phyloP scores from a whole-genome alignment of 2,113 vertebrate genomes.

The Lophochroa leadbeateri region DNA sequence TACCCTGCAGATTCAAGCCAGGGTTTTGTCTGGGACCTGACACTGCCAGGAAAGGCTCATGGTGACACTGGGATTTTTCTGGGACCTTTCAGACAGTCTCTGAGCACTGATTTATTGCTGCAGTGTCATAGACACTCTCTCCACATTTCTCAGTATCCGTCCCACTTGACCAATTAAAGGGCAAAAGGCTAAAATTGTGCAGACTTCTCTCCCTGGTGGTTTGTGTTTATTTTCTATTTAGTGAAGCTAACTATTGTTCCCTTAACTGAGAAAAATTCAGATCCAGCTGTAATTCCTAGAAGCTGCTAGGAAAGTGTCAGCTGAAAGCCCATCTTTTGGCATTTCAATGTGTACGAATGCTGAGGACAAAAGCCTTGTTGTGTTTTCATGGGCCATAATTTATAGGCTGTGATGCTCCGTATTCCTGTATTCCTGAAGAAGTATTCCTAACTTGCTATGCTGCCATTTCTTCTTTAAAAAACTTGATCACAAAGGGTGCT shows the following conservation, averaged over 20 bases:
- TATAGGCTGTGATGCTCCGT: not conserved
- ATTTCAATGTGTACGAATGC: not conserved
- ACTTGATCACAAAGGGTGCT: not conserved
- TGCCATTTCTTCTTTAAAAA: not conserved
- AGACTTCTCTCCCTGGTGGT: not conserved
- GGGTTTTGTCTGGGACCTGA: not conserved
- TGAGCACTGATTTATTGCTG: not conserved
- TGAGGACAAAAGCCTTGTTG: not conserved
- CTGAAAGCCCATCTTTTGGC: not conserved
- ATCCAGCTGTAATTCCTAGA: not conserved
- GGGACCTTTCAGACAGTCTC: not conserved
- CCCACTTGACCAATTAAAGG: not conserved
- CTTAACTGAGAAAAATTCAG: not conserved
- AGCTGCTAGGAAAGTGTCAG: not conserved
- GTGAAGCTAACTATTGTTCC: not conserved
- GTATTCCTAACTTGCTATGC: not conserved
- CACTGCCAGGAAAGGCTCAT: not conserved
- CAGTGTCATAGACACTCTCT: not conserved
- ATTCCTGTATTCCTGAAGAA: not conserved
- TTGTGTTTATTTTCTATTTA: not conserved
- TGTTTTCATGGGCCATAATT: not conserved
- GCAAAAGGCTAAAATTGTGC: not conserved
- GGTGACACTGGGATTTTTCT: not conserved
- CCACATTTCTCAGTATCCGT: not conserved
- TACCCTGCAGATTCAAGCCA: rapidly evolving